Conservation (phyloP, 2,888 invertebrate species). For the Synergus gifuensis region DNA sequence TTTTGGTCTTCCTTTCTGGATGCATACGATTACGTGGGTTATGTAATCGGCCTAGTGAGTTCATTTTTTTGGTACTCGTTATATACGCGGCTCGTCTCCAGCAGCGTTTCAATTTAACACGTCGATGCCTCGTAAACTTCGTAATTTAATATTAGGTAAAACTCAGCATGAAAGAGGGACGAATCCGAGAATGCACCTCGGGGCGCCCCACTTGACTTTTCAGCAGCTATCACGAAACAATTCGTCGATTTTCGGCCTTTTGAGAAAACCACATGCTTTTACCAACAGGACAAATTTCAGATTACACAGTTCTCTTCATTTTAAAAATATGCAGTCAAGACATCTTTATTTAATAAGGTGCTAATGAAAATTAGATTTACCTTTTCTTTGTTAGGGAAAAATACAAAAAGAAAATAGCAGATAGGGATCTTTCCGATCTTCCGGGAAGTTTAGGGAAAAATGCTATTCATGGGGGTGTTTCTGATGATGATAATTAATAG, state of each 20-base stretch:
- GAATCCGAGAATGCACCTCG: constrained; percentile 18
- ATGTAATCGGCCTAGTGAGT: constrained; percentile 1
- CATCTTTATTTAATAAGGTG: background rate
- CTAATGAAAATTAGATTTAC: background rate
- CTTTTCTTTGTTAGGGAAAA: background rate
- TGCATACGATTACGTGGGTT: constrained; percentile 31
- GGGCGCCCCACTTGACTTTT: constrained; percentile 22
- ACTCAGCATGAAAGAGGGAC: constrained; percentile 32
- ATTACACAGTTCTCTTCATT: constrained; percentile 7
- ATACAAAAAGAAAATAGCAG: too few species aligned
- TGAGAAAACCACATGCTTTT: background rate
- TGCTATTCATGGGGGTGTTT: too few species aligned
- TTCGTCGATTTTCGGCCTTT: background rate
- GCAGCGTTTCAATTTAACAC: constrained; percentile 26
- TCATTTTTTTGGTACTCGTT: constrained; percentile 29
- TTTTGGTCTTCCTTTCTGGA: constrained; percentile 14
- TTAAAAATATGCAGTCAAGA: background rate
- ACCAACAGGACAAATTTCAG: constrained; percentile 4
- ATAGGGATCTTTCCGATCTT: too few species aligned
- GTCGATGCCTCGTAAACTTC: constrained; percentile 23
- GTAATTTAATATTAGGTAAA: constrained; percentile 38
- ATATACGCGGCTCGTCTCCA: constrained; percentile 10
- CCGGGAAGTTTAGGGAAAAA: too few species aligned
- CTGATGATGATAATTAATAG: too few species aligned
- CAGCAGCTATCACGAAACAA: background rate